Conservation (phyloP, 2,797 vertebrate genomes). For the Prunella strophiata region DNA sequence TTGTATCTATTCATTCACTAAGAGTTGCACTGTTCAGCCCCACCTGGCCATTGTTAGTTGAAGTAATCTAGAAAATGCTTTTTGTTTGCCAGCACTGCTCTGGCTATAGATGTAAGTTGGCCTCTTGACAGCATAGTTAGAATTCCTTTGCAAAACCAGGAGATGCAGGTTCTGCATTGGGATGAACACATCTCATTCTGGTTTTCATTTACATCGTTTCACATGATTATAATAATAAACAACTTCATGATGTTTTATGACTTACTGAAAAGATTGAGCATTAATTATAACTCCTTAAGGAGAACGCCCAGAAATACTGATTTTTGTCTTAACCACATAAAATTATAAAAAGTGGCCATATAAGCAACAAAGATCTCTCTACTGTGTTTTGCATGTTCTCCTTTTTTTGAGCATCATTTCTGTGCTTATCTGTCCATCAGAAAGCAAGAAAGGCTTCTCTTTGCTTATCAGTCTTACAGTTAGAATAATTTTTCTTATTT, state of each 20-base stretch:
- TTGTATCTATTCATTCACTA: not conserved
- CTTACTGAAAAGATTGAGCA: not conserved
- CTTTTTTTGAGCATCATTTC: not conserved
- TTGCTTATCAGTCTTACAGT: not conserved
- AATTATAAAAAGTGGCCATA: accelerated
- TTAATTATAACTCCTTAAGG: not conserved
- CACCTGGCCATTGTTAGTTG: not conserved
- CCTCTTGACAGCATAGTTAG: not conserved
- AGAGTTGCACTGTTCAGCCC: not conserved
- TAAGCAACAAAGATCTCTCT: not conserved
- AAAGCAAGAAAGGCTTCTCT: not conserved
- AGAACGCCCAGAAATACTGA: not conserved
- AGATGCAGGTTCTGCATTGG: not conserved
- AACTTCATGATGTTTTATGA: not conserved
- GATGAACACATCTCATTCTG: accelerated
- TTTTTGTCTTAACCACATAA: not conserved
- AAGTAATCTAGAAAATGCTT: constrained; percentile 16
- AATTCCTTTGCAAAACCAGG: not conserved
- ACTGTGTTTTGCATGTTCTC: not conserved
- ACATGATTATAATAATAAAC: accelerated
- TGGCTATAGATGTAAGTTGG: not conserved
- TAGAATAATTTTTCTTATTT: not conserved
- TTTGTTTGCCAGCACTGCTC: not conserved
- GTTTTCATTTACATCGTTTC: not conserved
- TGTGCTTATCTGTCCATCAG: not conserved